Base-by-base conservation (phyloP, 2,797 vertebrate species). In the Triplophysa bombifrons region DNA sequence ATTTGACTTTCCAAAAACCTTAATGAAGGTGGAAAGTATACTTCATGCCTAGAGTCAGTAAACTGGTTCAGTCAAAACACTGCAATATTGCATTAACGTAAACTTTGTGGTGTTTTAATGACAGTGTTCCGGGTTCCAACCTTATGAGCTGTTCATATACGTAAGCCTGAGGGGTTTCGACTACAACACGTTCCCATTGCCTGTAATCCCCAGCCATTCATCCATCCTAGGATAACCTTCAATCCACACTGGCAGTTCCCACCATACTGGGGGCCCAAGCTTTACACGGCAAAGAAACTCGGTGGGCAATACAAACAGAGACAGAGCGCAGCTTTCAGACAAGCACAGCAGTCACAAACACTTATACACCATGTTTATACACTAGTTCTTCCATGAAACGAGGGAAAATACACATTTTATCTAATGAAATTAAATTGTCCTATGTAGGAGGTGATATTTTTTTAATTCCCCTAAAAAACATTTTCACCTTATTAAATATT, bases 221-320 rank as follows among this genome's bases (percentile, higher is more conserved):
- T 72, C 81, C 80, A 85, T 76, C 84, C 85, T 74, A 84, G 80
- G 72, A 83, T 83, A 84, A 86, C 68, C 84, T 76, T 74, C 85
- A 83, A 74, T 84, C 46, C 80, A 63, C 58, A 72, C 58, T 70
- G 79, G 68, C 78, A 55, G 51, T 53, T 85, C 76, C 65, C 65
- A 81, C 73, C 79, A 81, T 78, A 67, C 51, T 56, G 72, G 72
- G 80, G 81, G 77, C 72, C 79, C 74, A 72, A 58, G 16, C 27
- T 48, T 75, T 25, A 69, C 66, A 72, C 41, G 58, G 72, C 14
- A 55, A 63, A 27, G 50, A 66, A 56, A 41, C 71, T 66, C 67
- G n/a, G 51, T 73, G 41, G 60, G 51, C 14, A 58, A 46, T 61
- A 71, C 8, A 61, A 67, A 71, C 46, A 67, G 16, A 11, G 7